Evolutionary conservation across 1,140 invertebrate species (phyloP), one percentile per base, ranked within the genome.

Genomic region (Drosophila ananassae): DNA sequence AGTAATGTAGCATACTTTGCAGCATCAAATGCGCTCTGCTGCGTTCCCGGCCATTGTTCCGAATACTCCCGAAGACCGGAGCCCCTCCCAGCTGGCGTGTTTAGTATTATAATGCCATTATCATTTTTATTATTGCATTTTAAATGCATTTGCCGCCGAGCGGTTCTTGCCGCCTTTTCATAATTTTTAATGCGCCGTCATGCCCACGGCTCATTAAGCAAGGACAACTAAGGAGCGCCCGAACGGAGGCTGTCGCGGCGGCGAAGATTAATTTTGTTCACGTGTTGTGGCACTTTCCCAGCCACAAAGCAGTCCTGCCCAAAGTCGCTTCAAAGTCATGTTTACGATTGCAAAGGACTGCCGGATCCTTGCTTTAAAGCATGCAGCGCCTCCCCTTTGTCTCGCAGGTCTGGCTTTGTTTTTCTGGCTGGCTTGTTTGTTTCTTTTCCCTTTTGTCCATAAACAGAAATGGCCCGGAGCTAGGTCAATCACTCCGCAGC

Each of bases 71-170:
- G 52, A 57, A 12, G 10, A 58, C 69, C 46, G 54, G 17, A 17
- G 17, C 34, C 53, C 9, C 32, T 34, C 8, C 32, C 17, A 39
- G 41, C 50, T n/a, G 54, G 34, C 47, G 61, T 74, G 71, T 63
- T 57, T 83, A 67, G 61, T 85, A 85, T 82, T 89, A 87, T 87
- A 87, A 87, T 87, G 82, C 55, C 79, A 89, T 89, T 89, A 89
- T 84, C 73, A 77, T 89, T 89, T 89, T 89, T 89, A 79, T 89
- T 89, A 89, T 89, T 89, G 83, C 79, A 89, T 84, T 89, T 89
- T 83, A 89, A 89, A 89, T 89, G 83, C 84, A 89, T 78, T 85
- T 64, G 34, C 78, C 52, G 48, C 10, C 10, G 25, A 28, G 8
- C 32, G 12, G 52, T 64, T 66, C 66, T 53, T 21, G 52, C 37